Conservation (phyloP, 2,888 invertebrate species). For the Andrena bicolor region DNA sequence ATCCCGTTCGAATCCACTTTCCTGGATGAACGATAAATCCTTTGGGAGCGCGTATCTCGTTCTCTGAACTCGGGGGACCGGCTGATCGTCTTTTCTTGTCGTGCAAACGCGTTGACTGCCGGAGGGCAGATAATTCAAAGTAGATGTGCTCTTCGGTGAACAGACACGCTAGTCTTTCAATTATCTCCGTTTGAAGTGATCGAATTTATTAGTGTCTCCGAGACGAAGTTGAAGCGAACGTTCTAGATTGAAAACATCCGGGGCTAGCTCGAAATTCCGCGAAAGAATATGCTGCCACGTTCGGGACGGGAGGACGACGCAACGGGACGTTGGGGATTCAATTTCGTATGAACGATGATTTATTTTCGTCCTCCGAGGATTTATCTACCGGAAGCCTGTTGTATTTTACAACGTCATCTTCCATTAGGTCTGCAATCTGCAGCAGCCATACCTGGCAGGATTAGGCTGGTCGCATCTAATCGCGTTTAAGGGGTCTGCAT, state of each 20-base stretch:
- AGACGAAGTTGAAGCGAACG: background rate
- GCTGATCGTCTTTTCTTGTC: background rate
- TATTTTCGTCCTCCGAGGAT: constrained; percentile 64
- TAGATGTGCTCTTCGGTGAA: background rate
- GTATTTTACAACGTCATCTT: constrained; percentile 70
- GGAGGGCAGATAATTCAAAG: background rate
- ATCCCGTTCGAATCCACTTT: constrained; percentile 65
- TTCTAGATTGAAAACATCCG: constrained; percentile 20
- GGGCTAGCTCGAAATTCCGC: constrained; percentile 10
- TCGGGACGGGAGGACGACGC: constrained; percentile 28
- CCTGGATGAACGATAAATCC: constrained; percentile 49
- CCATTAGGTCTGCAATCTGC: constrained; percentile 65
- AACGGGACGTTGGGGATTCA: constrained; percentile 61
- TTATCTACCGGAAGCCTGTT: constrained; percentile 63
- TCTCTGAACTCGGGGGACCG: background rate
- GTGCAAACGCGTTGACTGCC: background rate
- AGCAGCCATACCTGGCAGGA: constrained; percentile 25
- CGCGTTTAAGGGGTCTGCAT: constrained; percentile 28
- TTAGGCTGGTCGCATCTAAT: constrained; percentile 56
- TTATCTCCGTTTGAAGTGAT: background rate
- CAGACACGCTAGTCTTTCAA: background rate
- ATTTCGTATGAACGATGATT: constrained; percentile 68
- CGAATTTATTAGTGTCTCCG: background rate
- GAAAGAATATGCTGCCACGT: constrained; percentile 14
- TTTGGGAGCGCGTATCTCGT: constrained; percentile 3